Base-by-base conservation (phyloP, 2,797 vertebrate genomes). In the Labeo calbasu region DNA sequence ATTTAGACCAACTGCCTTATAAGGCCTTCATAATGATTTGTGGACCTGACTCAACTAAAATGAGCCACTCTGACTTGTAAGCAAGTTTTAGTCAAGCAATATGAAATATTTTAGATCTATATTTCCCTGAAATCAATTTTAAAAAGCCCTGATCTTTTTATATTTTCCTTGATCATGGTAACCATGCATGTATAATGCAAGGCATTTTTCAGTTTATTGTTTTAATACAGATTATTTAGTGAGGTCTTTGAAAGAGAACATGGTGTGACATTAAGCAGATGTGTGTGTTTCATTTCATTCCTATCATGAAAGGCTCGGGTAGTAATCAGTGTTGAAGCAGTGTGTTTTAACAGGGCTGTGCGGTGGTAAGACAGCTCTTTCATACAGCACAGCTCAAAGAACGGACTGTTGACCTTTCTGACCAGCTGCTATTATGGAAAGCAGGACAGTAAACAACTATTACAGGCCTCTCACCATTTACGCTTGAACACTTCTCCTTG, bases 331-430 rank as follows among this genome's bases (percentile, higher is more conserved):
- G 23, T 65, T 65, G 10, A 65, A 32, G 43, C 65, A 23, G 43
- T 36, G 2, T 53, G 21, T 53, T 50, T 32, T 50, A 66, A 11
- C 59, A 32, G n/a, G n/a, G 15, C 57, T 61, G 48, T 77, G 36
- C n/a, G 1, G 19, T 43, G 32, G 13, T 77, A 43, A 59, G 36
- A 59, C n/a, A 21, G n/a, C 48, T 40, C 78, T 69, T 72, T 69
- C 32, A 36, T 48, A 43, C 32, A 51, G 53, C 61, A 53, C 32
- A 14, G 19, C n/a, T 81, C 70, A 76, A 72, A 77, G 43, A 19
- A 36, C 23, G 9, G n/a, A 23, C 66, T 69, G 57, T 61, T 83
- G 53, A 68, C 77, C 63, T 83, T 86, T 77, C 80, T 71, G 48
- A 76, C 28, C 63, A 61, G 77, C 81, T 36, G 43, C 63, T 75